Percentiles rank a stretch among this genome's conserved stretches.
Evolutionary conservation across 2,888 invertebrate species (phyloP).

Genomic region (Troides helena): DNA sequence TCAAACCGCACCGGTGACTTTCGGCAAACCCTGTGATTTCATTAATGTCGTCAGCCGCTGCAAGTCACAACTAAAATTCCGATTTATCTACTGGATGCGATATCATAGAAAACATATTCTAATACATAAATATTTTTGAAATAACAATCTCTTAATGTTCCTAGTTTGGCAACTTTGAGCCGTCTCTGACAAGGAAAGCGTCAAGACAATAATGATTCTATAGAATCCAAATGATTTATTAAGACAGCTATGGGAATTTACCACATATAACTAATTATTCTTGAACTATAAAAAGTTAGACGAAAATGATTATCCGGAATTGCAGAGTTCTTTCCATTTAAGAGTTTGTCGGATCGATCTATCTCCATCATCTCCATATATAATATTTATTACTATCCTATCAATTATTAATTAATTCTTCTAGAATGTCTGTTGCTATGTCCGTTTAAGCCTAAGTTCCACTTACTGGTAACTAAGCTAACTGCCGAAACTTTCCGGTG

Average conservation of each 20-base stretch:
- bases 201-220: no score
- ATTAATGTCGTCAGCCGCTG: constrained; percentile 18
- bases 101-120: not conserved
- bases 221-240: no score
- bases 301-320: no score
- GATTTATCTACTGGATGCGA: not conserved
- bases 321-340: no score
- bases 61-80: not conserved
- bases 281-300: no score
- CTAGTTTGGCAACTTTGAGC: no score
- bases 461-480: not conserved
- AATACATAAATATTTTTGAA: not conserved
- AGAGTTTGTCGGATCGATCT: no score
- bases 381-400: no score
- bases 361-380: no score
- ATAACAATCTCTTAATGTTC: not conserved
- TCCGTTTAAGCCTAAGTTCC: not conserved
- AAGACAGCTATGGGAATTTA: no score
- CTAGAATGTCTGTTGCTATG: not conserved
- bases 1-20: constrained; percentile 35
- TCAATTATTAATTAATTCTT: not conserved
- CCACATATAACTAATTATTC: no score
- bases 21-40: constrained; percentile 18
- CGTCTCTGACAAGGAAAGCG: no score
- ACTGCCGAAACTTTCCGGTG: not conserved